A percentile compares a stretch with the other conserved stretches of the same genome.
Evolutionary conservation across 2,888 invertebrate species (phyloP).

Genomic region (Monoplex corrugatus): DNA sequence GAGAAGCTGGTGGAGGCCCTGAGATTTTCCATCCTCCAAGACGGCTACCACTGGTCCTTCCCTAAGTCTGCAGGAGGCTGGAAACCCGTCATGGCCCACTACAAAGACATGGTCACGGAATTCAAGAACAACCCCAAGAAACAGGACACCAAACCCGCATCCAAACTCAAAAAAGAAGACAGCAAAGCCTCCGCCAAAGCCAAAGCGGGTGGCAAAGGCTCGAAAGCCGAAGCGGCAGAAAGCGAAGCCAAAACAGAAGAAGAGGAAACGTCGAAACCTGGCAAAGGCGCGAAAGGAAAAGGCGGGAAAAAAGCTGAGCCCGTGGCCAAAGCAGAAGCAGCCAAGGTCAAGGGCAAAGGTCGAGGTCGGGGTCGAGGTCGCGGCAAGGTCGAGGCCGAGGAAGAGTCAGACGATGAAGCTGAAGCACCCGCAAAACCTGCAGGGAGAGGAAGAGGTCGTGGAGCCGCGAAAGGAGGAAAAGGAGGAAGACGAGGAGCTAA

Average conservation of each 20-base stretch:
- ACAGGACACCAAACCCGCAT: no score
- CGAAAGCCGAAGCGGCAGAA: no score
- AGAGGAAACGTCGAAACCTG: no score
- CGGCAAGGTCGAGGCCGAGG: neutral
- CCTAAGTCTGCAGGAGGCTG: neutral
- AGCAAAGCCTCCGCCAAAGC: no score
- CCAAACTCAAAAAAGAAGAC: no score
- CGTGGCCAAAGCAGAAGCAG: neutral
- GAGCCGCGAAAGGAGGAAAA: neutral
- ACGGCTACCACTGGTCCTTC: constrained; percentile 55
- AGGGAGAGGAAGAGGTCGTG: neutral
- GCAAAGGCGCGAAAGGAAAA: neutral
- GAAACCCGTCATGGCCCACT: neutral
- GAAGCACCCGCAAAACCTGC: no score
- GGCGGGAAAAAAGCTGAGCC: neutral
- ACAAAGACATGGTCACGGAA: neutral
- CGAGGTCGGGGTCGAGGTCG: no score
- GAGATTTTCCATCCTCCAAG: constrained; percentile 69
- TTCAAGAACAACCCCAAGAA: neutral
- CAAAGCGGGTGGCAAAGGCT: no score
- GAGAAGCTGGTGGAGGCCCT: constrained; percentile 67
- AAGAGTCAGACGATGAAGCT: no score
- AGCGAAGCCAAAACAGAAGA: no score
- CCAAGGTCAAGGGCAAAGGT: neutral
- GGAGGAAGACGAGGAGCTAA: neutral